phyloP scores from a whole-genome alignment of 2,113 vertebrate species.

The Macroglossus sobrinus region DNA sequence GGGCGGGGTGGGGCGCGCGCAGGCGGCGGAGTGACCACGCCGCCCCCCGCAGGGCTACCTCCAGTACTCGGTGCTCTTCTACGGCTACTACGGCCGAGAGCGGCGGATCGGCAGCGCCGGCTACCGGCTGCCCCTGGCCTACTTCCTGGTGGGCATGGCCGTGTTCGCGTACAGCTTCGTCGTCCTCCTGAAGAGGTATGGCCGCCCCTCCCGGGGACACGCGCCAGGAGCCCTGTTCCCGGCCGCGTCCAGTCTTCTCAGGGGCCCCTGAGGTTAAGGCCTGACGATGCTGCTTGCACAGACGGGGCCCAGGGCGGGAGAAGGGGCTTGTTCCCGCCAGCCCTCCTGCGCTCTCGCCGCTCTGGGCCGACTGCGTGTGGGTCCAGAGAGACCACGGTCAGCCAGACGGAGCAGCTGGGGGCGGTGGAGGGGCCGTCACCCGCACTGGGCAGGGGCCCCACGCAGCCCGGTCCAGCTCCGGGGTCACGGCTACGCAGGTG shows the following conservation, averaged over 20 bases:
- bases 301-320: background rate
- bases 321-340: background rate
- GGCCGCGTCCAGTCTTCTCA: background rate
- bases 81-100: conserved; percentile 94
- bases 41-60: conserved; percentile 91
- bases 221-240: accelerated
- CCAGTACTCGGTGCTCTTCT: conserved; percentile 97
- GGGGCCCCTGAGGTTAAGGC: background rate
- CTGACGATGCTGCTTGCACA: background rate
- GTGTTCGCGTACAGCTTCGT: conserved; percentile 99
- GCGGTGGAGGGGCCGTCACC: no score
- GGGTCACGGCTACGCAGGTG: background rate
- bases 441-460: background rate
- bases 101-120: conserved; percentile 93
- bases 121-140: conserved; percentile 94
- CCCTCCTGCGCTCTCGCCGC: accelerated
- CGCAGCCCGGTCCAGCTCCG: accelerated
- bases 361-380: background rate
- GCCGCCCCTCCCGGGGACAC: accelerated
- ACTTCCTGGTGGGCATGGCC: conserved; percentile 98
- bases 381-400: background rate
- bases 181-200: conserved; percentile 96
- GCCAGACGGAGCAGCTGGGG: accelerated
- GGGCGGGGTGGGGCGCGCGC: accelerated
- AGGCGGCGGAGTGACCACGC: background rate